Conservation (phyloP, 35 echinoderm and acorn worm species). For the Amphiura filiformis region DNA sequence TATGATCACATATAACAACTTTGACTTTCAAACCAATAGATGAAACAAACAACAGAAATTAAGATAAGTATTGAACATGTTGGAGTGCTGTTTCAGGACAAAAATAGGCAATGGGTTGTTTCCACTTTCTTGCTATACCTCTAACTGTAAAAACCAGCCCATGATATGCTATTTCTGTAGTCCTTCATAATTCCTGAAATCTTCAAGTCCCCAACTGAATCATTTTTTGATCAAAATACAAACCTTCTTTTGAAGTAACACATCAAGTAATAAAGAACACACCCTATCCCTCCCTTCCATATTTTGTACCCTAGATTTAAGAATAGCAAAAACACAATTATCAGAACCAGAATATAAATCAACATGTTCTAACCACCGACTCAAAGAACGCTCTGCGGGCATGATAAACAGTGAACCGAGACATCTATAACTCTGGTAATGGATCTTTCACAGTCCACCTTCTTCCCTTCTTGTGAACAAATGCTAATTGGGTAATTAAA, state of each 20-base stretch:
- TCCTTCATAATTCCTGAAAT: conserved; percentile 44
- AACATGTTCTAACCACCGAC: too few relatives aligned
- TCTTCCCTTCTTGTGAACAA: conserved; percentile 18
- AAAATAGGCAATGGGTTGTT: conserved; percentile 57
- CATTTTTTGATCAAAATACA: conserved; percentile 42
- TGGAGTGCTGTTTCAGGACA: conserved; percentile 10
- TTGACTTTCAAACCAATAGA: conserved; percentile 46
- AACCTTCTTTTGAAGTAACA: conserved; percentile 40
- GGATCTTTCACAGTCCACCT: too few relatives aligned
- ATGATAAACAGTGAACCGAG: too few relatives aligned
- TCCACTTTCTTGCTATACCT: conserved; percentile 46
- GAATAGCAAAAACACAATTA: too few relatives aligned
- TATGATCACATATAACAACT: conserved; percentile 59
- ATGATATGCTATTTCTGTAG: conserved; percentile 42
- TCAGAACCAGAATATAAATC: too few relatives aligned
- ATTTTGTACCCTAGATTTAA: not conserved
- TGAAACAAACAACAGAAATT: conserved; percentile 15
- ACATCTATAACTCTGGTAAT: conserved; percentile 57
- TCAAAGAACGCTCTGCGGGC: too few relatives aligned
- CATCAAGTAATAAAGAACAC: conserved; percentile 52
- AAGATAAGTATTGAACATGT: conserved; percentile 22
- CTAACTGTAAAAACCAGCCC: conserved; percentile 55
- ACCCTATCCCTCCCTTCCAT: conserved; percentile 41
- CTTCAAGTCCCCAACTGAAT: conserved; percentile 63
- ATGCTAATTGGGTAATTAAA: too few relatives aligned